A percentile compares a stretch with the other conserved stretches of the same genome.
Evolutionary conservation across 2,797 vertebrate genomes (phyloP).

Genomic region (Poeciliopsis paucimaculata): DNA sequence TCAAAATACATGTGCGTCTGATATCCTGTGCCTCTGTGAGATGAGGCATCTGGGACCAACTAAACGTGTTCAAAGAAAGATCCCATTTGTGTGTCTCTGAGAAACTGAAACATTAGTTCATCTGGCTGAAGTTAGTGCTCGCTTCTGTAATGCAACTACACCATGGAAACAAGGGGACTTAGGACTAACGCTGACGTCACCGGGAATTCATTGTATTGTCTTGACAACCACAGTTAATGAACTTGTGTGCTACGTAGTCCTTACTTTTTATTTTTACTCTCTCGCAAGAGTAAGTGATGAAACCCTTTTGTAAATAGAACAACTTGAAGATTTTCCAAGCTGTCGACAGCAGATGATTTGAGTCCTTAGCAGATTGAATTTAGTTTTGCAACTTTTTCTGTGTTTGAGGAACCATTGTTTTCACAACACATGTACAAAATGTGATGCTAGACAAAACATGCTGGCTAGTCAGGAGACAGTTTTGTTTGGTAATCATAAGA

Average conservation of each 20-base stretch:
- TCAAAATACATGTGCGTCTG: constrained; percentile 13
- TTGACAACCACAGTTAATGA: constrained; percentile 72
- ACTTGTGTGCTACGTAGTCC: constrained; percentile 57
- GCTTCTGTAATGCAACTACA: constrained; percentile 54
- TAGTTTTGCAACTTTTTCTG: constrained; percentile 17
- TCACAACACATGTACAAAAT: not conserved
- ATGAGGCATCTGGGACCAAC: constrained; percentile 26
- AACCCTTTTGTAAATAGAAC: constrained; percentile 6
- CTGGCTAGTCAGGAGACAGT: not conserved
- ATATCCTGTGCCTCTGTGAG: constrained; percentile 20
- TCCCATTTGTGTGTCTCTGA: constrained; percentile 51
- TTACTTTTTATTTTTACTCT: constrained; percentile 23
- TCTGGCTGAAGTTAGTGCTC: constrained; percentile 61
- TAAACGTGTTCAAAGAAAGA: constrained; percentile 39
- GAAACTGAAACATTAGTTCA: constrained; percentile 54
- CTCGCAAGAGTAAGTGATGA: constrained; percentile 13
- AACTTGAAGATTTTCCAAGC: not conserved
- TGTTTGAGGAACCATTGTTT: not conserved
- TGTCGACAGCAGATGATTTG: not conserved
- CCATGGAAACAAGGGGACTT: constrained; percentile 74
- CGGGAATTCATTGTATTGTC: constrained; percentile 66
- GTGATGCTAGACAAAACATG: constrained; percentile 12
- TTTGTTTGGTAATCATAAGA: not conserved
- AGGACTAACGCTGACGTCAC: constrained; percentile 67
- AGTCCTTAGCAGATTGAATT: constrained; percentile 2